phyloP scores from a whole-genome alignment of 2,888 invertebrate genomes.

The Machimus rusticus region DNA sequence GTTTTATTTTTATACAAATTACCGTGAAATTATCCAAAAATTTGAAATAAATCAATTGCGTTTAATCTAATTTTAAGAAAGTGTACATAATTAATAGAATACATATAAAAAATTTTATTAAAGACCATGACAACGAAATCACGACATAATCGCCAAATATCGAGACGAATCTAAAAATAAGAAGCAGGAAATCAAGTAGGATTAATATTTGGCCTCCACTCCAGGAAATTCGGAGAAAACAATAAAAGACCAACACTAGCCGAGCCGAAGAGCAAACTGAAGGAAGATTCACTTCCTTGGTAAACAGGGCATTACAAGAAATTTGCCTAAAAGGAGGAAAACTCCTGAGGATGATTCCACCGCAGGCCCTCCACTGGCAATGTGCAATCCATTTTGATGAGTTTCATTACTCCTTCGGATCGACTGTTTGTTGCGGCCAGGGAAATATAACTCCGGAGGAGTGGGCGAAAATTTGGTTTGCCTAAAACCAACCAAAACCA shows the following conservation, averaged over 20 bases:
- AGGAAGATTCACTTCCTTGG: neutral
- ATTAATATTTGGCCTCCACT: neutral
- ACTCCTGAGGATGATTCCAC: neutral
- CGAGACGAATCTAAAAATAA: neutral
- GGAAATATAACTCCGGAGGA: neutral
- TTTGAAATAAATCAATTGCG: too few relatives aligned
- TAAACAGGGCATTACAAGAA: neutral
- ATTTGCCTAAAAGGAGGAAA: conserved; percentile 5
- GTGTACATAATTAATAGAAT: too few relatives aligned
- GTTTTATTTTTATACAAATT: too few relatives aligned
- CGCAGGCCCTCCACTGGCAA: neutral
- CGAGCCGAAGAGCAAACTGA: neutral
- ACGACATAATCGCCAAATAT: neutral
- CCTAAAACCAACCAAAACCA: neutral
- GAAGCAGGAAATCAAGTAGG: neutral
- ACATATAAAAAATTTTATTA: neutral
- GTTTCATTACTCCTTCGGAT: neutral
- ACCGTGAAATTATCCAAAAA: too few relatives aligned
- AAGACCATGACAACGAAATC: neutral
- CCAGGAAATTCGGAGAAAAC: neutral
- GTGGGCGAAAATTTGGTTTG: neutral
- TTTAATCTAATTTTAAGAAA: too few relatives aligned
- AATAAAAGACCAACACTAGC: neutral
- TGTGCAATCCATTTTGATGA: conserved; percentile 23
- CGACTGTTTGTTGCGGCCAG: neutral